phyloP scores from a whole-genome alignment of 1,140 invertebrate species.

The Drosophila sp. region DNA sequence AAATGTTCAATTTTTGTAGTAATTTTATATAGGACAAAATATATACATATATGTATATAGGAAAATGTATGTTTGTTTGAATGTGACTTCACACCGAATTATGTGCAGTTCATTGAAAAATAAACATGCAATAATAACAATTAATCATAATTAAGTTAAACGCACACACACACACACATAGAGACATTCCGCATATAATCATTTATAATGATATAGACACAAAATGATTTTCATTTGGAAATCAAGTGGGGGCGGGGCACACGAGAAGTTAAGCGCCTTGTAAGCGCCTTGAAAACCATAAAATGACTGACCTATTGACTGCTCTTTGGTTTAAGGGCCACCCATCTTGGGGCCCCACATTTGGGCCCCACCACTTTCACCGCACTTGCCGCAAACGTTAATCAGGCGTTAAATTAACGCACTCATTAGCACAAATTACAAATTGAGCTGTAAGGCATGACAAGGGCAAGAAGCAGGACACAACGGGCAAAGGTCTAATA shows the following conservation, averaged over 20 bases:
- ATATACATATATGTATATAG: too few species aligned
- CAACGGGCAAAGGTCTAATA: background rate
- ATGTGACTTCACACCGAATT: slow-evolving; percentile 22
- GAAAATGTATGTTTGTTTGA: background rate
- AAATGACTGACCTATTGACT: slow-evolving; percentile 41
- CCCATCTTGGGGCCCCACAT: background rate
- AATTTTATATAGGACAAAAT: too few species aligned
- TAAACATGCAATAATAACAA: slow-evolving; percentile 63
- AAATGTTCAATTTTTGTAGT: too few species aligned
- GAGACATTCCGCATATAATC: slow-evolving; percentile 41
- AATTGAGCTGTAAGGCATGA: slow-evolving; percentile 62
- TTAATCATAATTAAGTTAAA: slow-evolving; percentile 75
- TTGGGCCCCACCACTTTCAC: background rate
- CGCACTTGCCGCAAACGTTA: slow-evolving; percentile 62
- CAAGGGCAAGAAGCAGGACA: slow-evolving; percentile 15
- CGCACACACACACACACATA: background rate
- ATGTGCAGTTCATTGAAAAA: slow-evolving; percentile 59
- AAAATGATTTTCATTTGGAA: background rate
- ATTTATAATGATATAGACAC: slow-evolving; percentile 31
- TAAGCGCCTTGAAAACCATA: slow-evolving; percentile 13
- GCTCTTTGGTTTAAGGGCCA: slow-evolving; percentile 13
- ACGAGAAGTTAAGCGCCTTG: slow-evolving; percentile 27
- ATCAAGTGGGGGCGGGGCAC: background rate
- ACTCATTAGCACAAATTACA: slow-evolving; percentile 80
- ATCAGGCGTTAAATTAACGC: slow-evolving; percentile 80